Percentiles rank a stretch among this genome's conserved stretches.
Evolutionary conservation across 2,888 invertebrate genomes (phyloP).

Genomic region (Erynnis tages): DNA sequence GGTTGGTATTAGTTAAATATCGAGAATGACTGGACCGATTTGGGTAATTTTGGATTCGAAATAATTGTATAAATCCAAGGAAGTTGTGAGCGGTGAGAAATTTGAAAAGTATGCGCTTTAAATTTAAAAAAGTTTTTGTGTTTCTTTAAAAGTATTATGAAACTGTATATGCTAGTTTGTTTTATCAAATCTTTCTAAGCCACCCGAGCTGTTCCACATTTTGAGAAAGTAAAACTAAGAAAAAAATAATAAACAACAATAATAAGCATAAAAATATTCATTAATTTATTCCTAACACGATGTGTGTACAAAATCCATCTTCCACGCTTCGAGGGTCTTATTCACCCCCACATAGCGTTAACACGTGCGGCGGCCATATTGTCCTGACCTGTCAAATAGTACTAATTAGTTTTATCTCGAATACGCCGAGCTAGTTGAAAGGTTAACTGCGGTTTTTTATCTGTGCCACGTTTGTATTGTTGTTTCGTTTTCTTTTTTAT

Average conservation of each 20-base stretch:
- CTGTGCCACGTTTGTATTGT: neutral
- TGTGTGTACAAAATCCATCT: slow-evolving; percentile 17
- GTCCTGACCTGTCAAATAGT: slow-evolving; percentile 31
- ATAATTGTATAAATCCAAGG: too few relatives aligned
- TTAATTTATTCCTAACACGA: slow-evolving; percentile 12
- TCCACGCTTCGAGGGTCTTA: slow-evolving; percentile 3
- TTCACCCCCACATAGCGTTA: slow-evolving; percentile 16
- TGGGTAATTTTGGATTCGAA: too few relatives aligned
- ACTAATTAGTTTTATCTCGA: slow-evolving; percentile 33
- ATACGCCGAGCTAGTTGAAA: slow-evolving; percentile 32
- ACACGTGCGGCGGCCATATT: slow-evolving; percentile 33
- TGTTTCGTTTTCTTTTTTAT: slow-evolving; percentile 28
- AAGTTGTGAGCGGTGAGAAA: too few relatives aligned
- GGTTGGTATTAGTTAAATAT: too few relatives aligned
- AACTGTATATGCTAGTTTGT: too few relatives aligned
- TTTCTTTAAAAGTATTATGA: too few relatives aligned
- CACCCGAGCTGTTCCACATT: too few relatives aligned
- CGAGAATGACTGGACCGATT: too few relatives aligned
- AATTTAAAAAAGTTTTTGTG: too few relatives aligned
- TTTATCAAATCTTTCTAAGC: too few relatives aligned
- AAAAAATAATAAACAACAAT: neutral
- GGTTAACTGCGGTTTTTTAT: slow-evolving; percentile 30
- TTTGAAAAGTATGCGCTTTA: too few relatives aligned
- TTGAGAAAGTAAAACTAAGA: too few relatives aligned
- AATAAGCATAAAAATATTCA: slow-evolving; percentile 2